Evolutionary conservation across 2,113 vertebrate species (phyloP).

Genomic region (Martes martes): DNA sequence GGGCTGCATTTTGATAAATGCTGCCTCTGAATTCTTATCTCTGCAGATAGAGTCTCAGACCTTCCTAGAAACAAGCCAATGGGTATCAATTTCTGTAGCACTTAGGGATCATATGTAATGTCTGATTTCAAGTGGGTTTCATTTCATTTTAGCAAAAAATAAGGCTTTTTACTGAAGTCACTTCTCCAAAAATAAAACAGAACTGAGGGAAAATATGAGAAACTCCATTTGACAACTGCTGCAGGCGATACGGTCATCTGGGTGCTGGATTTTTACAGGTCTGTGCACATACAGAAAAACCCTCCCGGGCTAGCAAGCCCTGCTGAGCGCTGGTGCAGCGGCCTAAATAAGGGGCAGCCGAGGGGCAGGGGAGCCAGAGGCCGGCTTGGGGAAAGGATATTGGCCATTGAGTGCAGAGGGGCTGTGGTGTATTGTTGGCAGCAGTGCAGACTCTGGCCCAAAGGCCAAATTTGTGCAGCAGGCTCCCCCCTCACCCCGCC

Average conservation of each 20-base stretch:
- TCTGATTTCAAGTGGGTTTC: not conserved
- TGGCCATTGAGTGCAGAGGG: not conserved
- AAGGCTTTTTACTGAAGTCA: not conserved
- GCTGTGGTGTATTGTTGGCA: not conserved
- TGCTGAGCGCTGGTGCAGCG: accelerated
- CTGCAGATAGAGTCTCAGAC: not conserved
- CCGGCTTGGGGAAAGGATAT: accelerated
- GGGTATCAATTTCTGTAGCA: not conserved
- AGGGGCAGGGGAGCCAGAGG: not conserved
- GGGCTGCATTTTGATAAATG: not conserved
- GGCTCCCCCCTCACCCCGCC: not conserved
- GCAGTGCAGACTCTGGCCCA: not conserved
- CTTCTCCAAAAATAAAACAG: not conserved
- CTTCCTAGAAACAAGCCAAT: not conserved
- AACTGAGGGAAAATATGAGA: not conserved
- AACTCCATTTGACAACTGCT: not conserved
- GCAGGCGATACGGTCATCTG: not conserved
- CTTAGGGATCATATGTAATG: not conserved
- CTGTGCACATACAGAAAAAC: not conserved
- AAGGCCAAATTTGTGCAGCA: not conserved
- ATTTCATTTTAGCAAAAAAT: not conserved
- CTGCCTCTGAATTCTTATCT: not conserved
- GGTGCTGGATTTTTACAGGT: not conserved
- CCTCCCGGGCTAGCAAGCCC: not conserved
- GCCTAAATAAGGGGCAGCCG: not conserved